Evolutionary conservation across 2,888 invertebrate species (phyloP), one percentile per base, ranked within the genome.

Genomic region (Exephanes ischioxanthus): DNA sequence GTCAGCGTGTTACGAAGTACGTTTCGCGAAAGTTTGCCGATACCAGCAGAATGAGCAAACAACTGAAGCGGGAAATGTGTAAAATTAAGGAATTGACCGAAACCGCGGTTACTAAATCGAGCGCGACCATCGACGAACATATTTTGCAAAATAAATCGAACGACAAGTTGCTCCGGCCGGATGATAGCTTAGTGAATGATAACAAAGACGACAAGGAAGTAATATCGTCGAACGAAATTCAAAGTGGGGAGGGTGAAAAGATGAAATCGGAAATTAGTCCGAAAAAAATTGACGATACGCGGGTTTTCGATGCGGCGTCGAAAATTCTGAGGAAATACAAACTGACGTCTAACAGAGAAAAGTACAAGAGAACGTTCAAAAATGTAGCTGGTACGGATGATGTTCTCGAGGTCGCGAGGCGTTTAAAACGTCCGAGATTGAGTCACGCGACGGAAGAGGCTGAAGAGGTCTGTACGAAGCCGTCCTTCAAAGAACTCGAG

Each of bases 1-100:
- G 95, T 55, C 95, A 96, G 88, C 93, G 96, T 63, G 93, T 95
- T 0, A 93, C 94, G 11, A 95, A 94, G 90, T 95, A 92, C 90
- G 94, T 94, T 0, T 92, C 93, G 0, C 92, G 92, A 66, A 93
- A 90, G 79, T 93, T 90, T 73, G 92, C 93, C 48, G 89, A 92
- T 48, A 86, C 87, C 6, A 94, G 92, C 67, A 89, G 88, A 61
- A 87, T 93, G 73, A 93, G 89, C 55, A 92, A 92, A 83, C 91
- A 93, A 67, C 90, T 94, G 73, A 87, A 92, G 37, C 87, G 87
- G 30, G 94, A 94, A 84, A 91, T 93, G 80, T 88, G 88, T 19
- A 94, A 91, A 84, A 93, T 94, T 30, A 93, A 93, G 78, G 91
- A 93, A 68, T 88, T 91, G 30, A 91, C 90, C 0, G 89, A 89